Base-by-base conservation (phyloP, 2,888 invertebrate genomes). In the Phrixothrix hirtus region DNA sequence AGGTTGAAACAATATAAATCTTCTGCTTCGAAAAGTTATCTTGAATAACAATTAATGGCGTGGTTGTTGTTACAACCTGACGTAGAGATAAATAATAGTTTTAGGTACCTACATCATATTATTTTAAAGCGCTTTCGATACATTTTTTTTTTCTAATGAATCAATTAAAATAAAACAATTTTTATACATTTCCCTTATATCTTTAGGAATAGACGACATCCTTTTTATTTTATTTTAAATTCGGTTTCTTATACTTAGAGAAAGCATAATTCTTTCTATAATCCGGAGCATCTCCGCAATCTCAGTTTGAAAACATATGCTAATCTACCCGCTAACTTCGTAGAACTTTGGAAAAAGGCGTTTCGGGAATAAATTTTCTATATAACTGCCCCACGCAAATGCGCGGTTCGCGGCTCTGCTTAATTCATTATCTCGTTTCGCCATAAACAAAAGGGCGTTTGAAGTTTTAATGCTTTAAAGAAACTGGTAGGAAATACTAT, bases 321-420 rank as follows among this genome's bases (percentile, higher is more conserved):
- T 41, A 49, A 49, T 41, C 49, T 49, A 29, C 42, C 15, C 42
- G 36, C 42, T 29, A 49, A 49, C 42, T 49, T 58, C 34, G 36
- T 41, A 36, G 41, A 54, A 52, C 46, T 57, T 50, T 55, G 56
- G 51, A 54, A 57, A 60, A 63, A 60, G 61, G 59, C 61, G 59
- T 58, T 58, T 46, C 57, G 37, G 38, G 50, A 53, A 63, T 62
- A 66, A 65, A 65, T 65, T 64, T 51, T 54, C 55, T 51, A 58
- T 60, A 61, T 62, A 62, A 62, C 63, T 65, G 62, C 59, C 58
- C 50, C 45, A 51, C 41, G 49, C 48, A 61, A 65, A 60, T 53
- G 58, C 55, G 47, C 44, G 47, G 50, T 57, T 55, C 44, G 43
- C 56, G 56, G 55, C 46, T 45, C 57, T 47, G 32, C 41, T 51